Conservation (phyloP, 2,797 vertebrate genomes). For the Myoxocephalus aenaeus region DNA sequence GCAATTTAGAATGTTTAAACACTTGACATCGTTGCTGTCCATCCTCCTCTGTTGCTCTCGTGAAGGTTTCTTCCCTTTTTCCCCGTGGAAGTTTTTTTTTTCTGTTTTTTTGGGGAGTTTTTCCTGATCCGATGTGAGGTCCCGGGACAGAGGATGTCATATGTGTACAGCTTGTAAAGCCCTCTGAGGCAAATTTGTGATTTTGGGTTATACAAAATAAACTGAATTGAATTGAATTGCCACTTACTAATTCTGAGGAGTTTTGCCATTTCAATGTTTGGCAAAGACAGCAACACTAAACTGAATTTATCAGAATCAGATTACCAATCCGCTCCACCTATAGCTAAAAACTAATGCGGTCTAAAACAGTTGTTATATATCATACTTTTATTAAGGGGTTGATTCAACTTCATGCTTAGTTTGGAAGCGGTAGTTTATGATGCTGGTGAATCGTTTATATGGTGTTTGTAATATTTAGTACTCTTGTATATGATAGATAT, state of each 20-base stretch:
- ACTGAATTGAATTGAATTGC: too few relatives aligned
- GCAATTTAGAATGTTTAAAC: background rate
- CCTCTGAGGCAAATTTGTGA: too few relatives aligned
- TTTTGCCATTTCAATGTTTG: conserved; percentile 5
- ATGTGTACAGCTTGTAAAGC: too few relatives aligned
- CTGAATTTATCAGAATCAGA: background rate
- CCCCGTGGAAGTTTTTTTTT: too few relatives aligned
- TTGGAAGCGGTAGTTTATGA: background rate
- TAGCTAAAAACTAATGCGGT: background rate
- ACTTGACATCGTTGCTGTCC: too few relatives aligned
- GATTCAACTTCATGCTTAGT: background rate
- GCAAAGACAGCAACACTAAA: background rate
- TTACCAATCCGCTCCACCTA: too few relatives aligned
- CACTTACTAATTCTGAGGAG: background rate
- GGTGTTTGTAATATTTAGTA: background rate
- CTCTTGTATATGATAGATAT: background rate
- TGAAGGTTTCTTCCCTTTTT: too few relatives aligned
- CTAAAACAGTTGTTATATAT: background rate
- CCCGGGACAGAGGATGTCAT: too few relatives aligned
- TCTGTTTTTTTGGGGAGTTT: too few relatives aligned
- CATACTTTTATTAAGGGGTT: background rate
- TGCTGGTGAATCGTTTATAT: background rate
- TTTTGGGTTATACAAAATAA: too few relatives aligned
- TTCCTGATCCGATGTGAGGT: too few relatives aligned
- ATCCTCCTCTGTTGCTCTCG: too few relatives aligned